Conservation (phyloP, 2,113 vertebrate genomes). For the Bambusicola thoracicus region DNA sequence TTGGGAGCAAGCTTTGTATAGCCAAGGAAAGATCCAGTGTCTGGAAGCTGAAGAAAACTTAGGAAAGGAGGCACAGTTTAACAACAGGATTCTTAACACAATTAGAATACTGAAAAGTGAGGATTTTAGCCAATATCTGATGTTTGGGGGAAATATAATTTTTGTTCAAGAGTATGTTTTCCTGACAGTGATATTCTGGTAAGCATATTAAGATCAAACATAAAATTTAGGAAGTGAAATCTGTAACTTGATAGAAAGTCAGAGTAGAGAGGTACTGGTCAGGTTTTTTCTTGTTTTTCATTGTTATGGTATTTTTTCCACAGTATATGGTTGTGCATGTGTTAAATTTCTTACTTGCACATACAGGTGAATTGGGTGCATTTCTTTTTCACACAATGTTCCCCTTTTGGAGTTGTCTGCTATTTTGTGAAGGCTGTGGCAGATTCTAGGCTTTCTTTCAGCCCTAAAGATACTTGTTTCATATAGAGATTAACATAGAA, state of each 20-base stretch:
- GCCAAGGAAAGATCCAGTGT: background rate
- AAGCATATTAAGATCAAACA: background rate
- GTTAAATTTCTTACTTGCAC: background rate
- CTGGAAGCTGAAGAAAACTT: background rate
- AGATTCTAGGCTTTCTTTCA: background rate
- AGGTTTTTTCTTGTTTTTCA: background rate
- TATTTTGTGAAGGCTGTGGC: background rate
- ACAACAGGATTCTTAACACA: background rate
- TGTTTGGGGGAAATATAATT: background rate
- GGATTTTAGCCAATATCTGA: background rate
- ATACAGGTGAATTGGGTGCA: background rate
- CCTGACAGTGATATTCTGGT: background rate
- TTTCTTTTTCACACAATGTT: fast-evolving
- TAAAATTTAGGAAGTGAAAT: background rate
- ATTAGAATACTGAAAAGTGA: background rate
- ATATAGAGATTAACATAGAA: background rate
- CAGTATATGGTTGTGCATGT: background rate
- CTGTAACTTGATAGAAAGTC: background rate
- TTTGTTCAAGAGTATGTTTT: background rate
- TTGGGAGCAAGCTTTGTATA: background rate
- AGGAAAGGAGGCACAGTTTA: background rate
- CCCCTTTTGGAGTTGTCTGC: background rate
- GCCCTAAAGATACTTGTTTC: background rate
- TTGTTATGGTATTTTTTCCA: background rate
- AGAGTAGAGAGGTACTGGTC: background rate